phyloP scores from a whole-genome alignment of 2,113 vertebrate genomes.

The Thalassarche chlororhynchos region DNA sequence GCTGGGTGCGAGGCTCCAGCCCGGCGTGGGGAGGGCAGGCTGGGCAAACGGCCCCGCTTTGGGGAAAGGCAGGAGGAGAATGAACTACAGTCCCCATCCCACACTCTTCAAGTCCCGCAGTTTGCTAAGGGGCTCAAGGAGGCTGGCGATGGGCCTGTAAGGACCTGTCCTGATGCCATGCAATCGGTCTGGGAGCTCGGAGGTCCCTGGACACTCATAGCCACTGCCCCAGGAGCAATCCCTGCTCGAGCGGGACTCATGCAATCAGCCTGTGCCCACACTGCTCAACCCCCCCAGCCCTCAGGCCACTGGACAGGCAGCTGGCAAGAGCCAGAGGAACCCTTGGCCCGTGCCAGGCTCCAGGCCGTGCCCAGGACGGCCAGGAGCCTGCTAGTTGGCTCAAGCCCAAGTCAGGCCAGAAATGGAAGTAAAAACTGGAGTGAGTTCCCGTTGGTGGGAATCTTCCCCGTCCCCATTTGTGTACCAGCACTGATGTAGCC shows the following conservation, averaged over 20 bases:
- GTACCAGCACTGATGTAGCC: not conserved
- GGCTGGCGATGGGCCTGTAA: not conserved
- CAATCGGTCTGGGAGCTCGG: not conserved
- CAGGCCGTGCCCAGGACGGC: not conserved
- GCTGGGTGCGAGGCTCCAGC: not conserved
- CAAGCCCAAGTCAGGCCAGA: not conserved
- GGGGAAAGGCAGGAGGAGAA: not conserved
- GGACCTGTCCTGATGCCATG: not conserved
- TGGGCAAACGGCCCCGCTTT: rapidly evolving
- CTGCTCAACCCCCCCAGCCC: rapidly evolving
- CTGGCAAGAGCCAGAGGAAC: rapidly evolving
- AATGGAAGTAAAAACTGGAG: not conserved
- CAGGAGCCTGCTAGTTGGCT: rapidly evolving
- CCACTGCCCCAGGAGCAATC: not conserved
- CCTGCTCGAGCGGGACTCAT: not conserved
- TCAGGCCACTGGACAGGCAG: not conserved
- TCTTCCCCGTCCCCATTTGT: not conserved
- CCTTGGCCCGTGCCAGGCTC: not conserved
- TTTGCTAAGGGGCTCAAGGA: not conserved
- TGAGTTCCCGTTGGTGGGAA: not conserved
- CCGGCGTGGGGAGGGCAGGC: rapidly evolving
- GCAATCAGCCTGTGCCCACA: not conserved
- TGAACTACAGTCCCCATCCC: not conserved
- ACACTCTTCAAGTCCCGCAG: not conserved
- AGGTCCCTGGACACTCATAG: not conserved